Base-by-base conservation (phyloP, 2,797 vertebrate species). In the Myotis findleyi region DNA sequence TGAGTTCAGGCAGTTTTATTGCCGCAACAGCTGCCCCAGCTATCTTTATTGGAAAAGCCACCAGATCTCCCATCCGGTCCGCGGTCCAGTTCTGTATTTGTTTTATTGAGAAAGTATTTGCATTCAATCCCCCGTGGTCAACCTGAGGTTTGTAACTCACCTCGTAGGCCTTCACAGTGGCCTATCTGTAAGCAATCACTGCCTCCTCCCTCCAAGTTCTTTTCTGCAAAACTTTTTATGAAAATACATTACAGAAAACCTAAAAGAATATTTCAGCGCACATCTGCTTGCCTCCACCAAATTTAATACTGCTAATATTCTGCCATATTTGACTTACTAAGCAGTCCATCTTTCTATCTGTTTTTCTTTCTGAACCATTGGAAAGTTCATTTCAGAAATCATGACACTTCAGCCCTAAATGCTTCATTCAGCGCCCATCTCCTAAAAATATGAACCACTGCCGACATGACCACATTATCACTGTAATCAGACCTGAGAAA, bases 91-190 rank as follows among this genome's bases (percentile, higher is more conserved):
- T 94, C 92, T 87, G 23, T 53, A 72, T 84, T 91, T 95, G 73
- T 93, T 93, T 87, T 73, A 71, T 79, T 79, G 73, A 90, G 92
- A 83, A 88, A 82, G 64, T 80, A 88, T 96, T 96, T 92, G 79
- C 47, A 91, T 83, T 91, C 87, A 92, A 68, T 30, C 36, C 69
- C 17, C 0, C 76, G 64, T 76, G 77, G 85, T 75, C 84, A 88
- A 38, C 51, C 14, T 0, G 6, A 79, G 89, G 64, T 90, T 88
- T 75, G 76, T n/a, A 88, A 85, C 82, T 87, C 91, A 68, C 53
- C 51, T 51, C 0, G 0, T 68, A 95, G 93, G 59, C 64, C 79
- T 93, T 71, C 30, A 4, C 16, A 0, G 73, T 94, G 93, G 93
- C 71, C 71, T 82, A 33, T 94, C 93, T 94, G 41, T 71, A 90